Evolutionary conservation across 2,113 vertebrate species (phyloP).

Genomic region (human (Homo sapiens)): DNA sequence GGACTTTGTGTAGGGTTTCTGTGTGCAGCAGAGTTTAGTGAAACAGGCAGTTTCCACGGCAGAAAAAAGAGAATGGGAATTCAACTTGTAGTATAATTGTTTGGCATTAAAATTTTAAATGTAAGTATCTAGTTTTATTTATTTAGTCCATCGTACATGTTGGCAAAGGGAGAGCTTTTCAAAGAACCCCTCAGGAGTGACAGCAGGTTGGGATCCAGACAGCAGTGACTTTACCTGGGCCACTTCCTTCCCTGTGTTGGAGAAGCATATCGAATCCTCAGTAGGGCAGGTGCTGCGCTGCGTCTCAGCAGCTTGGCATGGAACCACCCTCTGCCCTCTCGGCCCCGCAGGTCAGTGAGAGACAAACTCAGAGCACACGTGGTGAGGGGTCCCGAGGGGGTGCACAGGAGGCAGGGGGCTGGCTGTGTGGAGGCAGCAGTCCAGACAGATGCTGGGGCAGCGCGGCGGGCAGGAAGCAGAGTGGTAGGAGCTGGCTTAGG

Average conservation of each 20-base stretch:
- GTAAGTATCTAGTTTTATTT: not conserved
- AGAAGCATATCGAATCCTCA: not conserved
- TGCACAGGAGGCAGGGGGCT: too few relatives aligned
- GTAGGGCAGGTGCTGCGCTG: not conserved
- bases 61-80: not conserved
- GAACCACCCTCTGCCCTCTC: not conserved
- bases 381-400: too few relatives aligned
- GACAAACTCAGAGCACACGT: not conserved
- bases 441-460: not conserved
- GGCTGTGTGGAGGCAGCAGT: not conserved
- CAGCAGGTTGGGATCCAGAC: not conserved
- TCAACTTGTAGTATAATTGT: not conserved
- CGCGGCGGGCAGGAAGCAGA: rapidly evolving
- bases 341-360: not conserved
- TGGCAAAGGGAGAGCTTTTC: not conserved
- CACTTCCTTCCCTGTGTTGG: not conserved
- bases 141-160: not conserved
- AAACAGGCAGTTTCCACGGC: too few relatives aligned
- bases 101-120: not conserved
- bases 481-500: not conserved
- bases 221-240: not conserved
- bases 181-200: not conserved
- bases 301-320: too few relatives aligned
- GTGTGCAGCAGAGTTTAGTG: not conserved
- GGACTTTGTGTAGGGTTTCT: not conserved